A percentile compares a stretch with the other conserved stretches of the same genome.
Evolutionary conservation across 2,888 invertebrate species (phyloP).

Genomic region (Machimus atricapillus): DNA sequence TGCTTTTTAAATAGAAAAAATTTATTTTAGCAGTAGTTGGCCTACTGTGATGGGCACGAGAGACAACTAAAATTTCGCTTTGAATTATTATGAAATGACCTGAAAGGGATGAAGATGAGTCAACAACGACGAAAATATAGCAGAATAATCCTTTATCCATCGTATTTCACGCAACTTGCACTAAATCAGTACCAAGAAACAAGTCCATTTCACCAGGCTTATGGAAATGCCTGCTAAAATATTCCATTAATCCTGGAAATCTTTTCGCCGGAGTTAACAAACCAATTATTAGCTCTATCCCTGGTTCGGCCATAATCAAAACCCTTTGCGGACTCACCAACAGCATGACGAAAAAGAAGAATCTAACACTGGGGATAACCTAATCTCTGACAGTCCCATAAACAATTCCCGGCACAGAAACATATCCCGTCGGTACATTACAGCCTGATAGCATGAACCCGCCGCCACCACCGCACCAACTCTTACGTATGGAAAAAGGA

Average conservation of each 20-base stretch:
- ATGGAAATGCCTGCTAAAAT: constrained; percentile 32
- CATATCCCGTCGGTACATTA: constrained; percentile 11
- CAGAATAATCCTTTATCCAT: background rate
- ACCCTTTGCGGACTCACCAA: constrained; percentile 8
- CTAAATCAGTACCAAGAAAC: background rate
- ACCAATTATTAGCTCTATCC: constrained; percentile 46
- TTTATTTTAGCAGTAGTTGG: too few relatives aligned
- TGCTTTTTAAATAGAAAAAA: too few relatives aligned
- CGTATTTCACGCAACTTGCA: background rate
- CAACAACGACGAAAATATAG: background rate
- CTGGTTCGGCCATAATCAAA: constrained; percentile 44
- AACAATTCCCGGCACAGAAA: constrained; percentile 43
- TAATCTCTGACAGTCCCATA: constrained; percentile 44
- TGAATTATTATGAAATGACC: background rate
- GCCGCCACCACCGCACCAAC: background rate
- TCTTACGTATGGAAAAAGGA: constrained; percentile 37
- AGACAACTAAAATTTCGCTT: too few relatives aligned
- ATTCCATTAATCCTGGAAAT: constrained; percentile 46
- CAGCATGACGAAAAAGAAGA: constrained; percentile 34
- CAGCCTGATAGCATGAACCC: constrained; percentile 6
- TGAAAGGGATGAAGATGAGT: background rate
- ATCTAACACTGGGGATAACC: constrained; percentile 38
- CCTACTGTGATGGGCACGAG: too few relatives aligned
- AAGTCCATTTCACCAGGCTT: background rate
- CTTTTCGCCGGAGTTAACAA: constrained; percentile 44